Evolutionary conservation across 2,797 vertebrate species (phyloP).

Genomic region (Agapornis canus): DNA sequence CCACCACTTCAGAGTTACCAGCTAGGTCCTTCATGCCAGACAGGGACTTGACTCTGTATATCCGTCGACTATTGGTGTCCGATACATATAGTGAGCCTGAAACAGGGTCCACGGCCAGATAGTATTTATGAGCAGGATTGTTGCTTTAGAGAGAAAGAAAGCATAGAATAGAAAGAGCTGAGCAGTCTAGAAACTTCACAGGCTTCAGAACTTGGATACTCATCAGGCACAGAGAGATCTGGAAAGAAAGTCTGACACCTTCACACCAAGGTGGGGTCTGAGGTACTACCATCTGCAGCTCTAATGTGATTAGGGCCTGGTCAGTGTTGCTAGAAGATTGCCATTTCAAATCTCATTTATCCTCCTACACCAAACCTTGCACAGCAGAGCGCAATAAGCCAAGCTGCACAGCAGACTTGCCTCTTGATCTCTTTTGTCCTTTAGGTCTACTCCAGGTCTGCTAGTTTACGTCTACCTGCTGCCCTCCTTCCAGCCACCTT

Average conservation of each 20-base stretch:
- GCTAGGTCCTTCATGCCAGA: constrained; percentile 88
- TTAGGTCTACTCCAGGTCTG: constrained; percentile 9
- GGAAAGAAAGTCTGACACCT: constrained; percentile 65
- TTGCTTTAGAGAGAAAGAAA: constrained; percentile 84
- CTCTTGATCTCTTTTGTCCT: constrained; percentile 34
- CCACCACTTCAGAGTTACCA: constrained; percentile 93
- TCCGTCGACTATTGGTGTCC: constrained; percentile 95
- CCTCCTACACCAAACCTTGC: not conserved
- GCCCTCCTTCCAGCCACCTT: not conserved
- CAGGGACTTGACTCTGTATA: constrained; percentile 91
- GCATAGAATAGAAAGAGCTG: constrained; percentile 56
- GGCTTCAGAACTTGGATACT: constrained; percentile 6
- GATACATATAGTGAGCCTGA: constrained; percentile 93
- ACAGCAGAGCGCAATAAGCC: constrained; percentile 7
- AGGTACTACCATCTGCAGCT: constrained; percentile 16
- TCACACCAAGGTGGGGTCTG: not conserved
- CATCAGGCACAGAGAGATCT: constrained; percentile 72
- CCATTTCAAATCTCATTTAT: constrained; percentile 5
- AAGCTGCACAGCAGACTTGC: not conserved
- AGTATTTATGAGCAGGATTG: constrained; percentile 98
- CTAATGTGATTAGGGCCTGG: not conserved
- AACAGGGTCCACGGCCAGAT: constrained; percentile 96
- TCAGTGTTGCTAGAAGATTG: not conserved
- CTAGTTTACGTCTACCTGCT: not conserved
- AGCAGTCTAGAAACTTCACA: constrained; percentile 50